These are phyloP conservation scores for Alsophila aescularia DNA, from an alignment of 2,888 invertebrate genomes.

Conservation along the genomic window DNA sequence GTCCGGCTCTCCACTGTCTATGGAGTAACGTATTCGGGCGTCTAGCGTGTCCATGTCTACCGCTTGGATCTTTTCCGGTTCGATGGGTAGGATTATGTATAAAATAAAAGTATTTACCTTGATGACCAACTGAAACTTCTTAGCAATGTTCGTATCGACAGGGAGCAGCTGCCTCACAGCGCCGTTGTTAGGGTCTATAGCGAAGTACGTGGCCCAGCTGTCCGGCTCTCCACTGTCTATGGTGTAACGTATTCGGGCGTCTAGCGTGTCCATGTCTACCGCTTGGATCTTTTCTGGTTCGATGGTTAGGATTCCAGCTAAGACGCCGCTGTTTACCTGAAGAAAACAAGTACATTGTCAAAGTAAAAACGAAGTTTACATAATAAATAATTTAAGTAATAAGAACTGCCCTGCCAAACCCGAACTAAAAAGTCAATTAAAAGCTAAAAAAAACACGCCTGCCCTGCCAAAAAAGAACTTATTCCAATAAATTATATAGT, in stretches of 20 bases:
- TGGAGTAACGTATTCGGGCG: too few species aligned
- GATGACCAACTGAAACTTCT: constrained; percentile 91
- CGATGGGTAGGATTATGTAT: constrained; percentile 90
- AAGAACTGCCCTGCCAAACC: too few species aligned
- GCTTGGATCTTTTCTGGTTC: constrained; percentile 95
- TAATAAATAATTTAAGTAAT: too few species aligned
- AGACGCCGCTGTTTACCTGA: constrained; percentile 91
- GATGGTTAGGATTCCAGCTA: constrained; percentile 92
- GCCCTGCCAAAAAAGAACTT: too few species aligned
- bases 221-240: constrained; percentile 92
- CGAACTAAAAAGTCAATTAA: too few species aligned
- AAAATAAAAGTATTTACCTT: constrained; percentile 87
- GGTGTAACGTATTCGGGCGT: constrained; percentile 91
- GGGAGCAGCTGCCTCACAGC: constrained; percentile 92
- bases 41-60: constrained; percentile 95
- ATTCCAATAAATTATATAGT: too few species aligned
- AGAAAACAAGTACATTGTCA: not conserved
- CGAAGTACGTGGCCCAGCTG: constrained; percentile 91
- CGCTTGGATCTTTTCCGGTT: constrained; percentile 94
- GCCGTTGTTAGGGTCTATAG: constrained; percentile 91
- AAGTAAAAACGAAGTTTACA: too few species aligned
- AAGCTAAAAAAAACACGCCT: too few species aligned
- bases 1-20: too few species aligned
- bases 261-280: constrained; percentile 94
- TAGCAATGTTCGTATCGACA: constrained; percentile 91